Evolutionary conservation across 30 jellyfish, hydroid and myxozoan genomes (phyloP).

Genomic region (Turritopsis dohrnii): DNA sequence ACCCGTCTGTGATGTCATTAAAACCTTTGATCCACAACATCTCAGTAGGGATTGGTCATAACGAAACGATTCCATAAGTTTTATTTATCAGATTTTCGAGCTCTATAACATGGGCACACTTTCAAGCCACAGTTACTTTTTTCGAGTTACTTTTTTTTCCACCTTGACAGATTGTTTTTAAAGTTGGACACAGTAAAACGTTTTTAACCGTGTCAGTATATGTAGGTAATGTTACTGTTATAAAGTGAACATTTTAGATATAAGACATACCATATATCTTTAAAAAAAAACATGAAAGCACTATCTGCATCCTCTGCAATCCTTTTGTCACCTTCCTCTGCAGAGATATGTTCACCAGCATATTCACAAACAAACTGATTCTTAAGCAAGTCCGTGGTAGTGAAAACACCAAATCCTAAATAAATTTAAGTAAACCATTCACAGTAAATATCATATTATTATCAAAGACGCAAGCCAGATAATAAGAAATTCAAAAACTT

Average conservation of each 20-base stretch:
- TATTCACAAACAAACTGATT: slow-evolving; percentile 92
- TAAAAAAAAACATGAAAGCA: slow-evolving; percentile 11
- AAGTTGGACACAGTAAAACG: too few relatives aligned
- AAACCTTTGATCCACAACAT: too few relatives aligned
- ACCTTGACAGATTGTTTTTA: too few relatives aligned
- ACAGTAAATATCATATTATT: too few relatives aligned
- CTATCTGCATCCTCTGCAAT: slow-evolving; percentile 49
- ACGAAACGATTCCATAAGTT: too few relatives aligned
- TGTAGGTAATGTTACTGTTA: not conserved
- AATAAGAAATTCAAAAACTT: not conserved
- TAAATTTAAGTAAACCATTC: not conserved
- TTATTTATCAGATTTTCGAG: too few relatives aligned
- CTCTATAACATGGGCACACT: too few relatives aligned
- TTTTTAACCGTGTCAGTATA: too few relatives aligned
- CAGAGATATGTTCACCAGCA: slow-evolving; percentile 79
- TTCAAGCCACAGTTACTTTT: too few relatives aligned
- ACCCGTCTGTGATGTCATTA: too few relatives aligned
- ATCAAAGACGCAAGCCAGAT: not conserved
- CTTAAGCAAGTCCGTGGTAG: slow-evolving; percentile 47
- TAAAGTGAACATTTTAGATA: not conserved
- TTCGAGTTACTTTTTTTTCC: too few relatives aligned
- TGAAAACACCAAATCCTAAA: slow-evolving; percentile 86
- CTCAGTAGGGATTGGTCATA: too few relatives aligned
- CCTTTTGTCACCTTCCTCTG: slow-evolving; percentile 50
- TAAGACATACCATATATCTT: not conserved